A percentile compares a stretch with the other conserved stretches of the same genome.
Conservation (phyloP, 2,888 invertebrate species). For the Aelia acuminata region DNA sequence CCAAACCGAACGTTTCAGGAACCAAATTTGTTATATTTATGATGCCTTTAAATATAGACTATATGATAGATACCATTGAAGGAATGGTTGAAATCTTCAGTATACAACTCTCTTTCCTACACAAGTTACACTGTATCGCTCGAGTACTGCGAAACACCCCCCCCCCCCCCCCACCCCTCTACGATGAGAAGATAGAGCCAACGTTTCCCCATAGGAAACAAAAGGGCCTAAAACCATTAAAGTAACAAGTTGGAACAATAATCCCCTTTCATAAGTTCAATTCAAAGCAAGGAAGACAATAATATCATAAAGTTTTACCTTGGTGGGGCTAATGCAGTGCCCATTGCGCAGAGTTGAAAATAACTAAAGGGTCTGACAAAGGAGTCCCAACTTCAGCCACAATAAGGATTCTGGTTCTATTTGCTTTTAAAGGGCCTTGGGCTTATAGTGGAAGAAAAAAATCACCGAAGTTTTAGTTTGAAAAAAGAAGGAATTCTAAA, state of each 20-base stretch:
- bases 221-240: constrained; percentile 11
- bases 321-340: neutral
- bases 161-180: neutral
- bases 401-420: neutral
- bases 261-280: constrained; percentile 30
- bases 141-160: neutral
- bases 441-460: neutral
- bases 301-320: constrained; percentile 26
- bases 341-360: constrained; percentile 6
- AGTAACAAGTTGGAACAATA: constrained; percentile 30
- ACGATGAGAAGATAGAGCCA: neutral
- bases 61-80: neutral
- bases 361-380: neutral
- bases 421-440: neutral
- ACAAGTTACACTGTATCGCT: neutral
- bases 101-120: neutral
- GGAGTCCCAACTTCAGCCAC: constrained; percentile 11
- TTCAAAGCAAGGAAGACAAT: constrained; percentile 33
- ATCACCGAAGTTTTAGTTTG: no score
- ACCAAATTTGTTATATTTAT: neutral
- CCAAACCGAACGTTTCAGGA: no score
- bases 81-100: neutral
- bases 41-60: neutral
- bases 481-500: no score
- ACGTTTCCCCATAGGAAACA: neutral